A percentile compares a stretch with the other conserved stretches of the same genome.
Evolutionary conservation across 2,888 invertebrate species (phyloP).

Genomic region (Hedychridium roseum): DNA sequence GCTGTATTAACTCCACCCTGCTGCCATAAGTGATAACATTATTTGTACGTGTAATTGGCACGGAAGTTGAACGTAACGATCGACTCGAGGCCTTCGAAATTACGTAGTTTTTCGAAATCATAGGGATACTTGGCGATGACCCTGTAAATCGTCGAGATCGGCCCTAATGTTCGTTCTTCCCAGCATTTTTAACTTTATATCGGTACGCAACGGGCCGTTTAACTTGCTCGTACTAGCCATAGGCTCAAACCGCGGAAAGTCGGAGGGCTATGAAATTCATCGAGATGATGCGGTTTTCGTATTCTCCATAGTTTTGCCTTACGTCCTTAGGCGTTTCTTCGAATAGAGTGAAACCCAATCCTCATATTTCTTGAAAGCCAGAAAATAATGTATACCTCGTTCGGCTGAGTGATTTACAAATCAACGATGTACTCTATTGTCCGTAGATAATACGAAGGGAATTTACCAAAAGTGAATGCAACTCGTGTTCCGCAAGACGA

Average conservation of each 20-base stretch:
- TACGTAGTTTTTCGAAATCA: slow-evolving; percentile 20
- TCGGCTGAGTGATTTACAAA: too few species aligned
- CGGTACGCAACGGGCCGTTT: slow-evolving; percentile 46
- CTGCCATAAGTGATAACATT: slow-evolving; percentile 19
- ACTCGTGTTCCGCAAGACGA: too few species aligned
- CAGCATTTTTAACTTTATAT: slow-evolving; percentile 59
- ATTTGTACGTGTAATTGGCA: slow-evolving; percentile 17
- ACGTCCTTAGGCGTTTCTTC: too few species aligned
- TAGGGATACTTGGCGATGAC: slow-evolving; percentile 23
- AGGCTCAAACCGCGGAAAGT: slow-evolving; percentile 41
- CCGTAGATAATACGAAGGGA: too few species aligned
- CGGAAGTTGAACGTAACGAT: slow-evolving; percentile 23
- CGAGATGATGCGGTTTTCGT: slow-evolving; percentile 35
- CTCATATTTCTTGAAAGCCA: too few species aligned
- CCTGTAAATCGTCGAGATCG: too few species aligned
- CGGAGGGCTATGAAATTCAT: slow-evolving; percentile 32
- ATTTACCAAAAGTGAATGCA: too few species aligned
- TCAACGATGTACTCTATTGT: too few species aligned
- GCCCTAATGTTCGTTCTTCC: too few species aligned
- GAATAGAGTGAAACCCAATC: too few species aligned
- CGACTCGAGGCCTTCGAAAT: slow-evolving; percentile 31
- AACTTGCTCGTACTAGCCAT: slow-evolving; percentile 54
- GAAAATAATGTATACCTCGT: too few species aligned
- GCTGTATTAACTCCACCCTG: slow-evolving; percentile 32
- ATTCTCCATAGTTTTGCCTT: too few species aligned